Base-by-base conservation (phyloP, 2,888 invertebrate species). In the Bombylius major region DNA sequence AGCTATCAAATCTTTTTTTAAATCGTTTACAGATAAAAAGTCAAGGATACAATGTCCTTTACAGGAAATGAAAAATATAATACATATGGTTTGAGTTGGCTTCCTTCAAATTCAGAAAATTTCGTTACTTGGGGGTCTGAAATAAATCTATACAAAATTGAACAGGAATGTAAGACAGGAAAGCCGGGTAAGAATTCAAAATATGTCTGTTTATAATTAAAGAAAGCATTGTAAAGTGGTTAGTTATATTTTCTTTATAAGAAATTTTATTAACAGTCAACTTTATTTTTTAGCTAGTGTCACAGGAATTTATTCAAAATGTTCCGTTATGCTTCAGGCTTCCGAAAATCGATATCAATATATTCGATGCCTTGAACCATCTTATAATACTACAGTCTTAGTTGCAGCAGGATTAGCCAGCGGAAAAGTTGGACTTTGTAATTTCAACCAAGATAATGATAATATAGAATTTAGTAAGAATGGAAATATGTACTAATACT, bases 111-210 rank as follows among this genome's bases (percentile, higher is more conserved):
- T 62, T 75, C 77, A 4, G 83, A 93, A 66, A 89, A 88, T 69
- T 94, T 94, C 69, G 83, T 94, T 61, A 86, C 91, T 52, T 93
- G 92, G 88, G 90, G 92, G 47, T 86, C 91, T 55, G 92, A 94
- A 68, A 86, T 96, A 68, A 86, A 82, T 71, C 76, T 95, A 53
- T 94, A 93, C 70, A 89, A 92, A 77, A 82, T 88, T 33, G 77
- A 79, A 61, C 76, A 42, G 39, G 4, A 11, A 45, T 9, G 39
- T 11, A 39, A 39, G 39, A 78, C 39, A 2, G 39, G 11, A 39
- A 39, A 39, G 7, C 39, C 39, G 7, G 8, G 39, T 47, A 72
- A 81, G 42, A 23, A 23, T 1, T 23, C 23, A 23, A 23, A 23
- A 23, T 23, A 23, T 23, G 3, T 23, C 23, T 23, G 3, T 23